Evolutionary conservation across 2,888 invertebrate genomes (phyloP), one percentile per base, ranked within the genome.

Genomic region (Scaptomyza caliginosa): DNA sequence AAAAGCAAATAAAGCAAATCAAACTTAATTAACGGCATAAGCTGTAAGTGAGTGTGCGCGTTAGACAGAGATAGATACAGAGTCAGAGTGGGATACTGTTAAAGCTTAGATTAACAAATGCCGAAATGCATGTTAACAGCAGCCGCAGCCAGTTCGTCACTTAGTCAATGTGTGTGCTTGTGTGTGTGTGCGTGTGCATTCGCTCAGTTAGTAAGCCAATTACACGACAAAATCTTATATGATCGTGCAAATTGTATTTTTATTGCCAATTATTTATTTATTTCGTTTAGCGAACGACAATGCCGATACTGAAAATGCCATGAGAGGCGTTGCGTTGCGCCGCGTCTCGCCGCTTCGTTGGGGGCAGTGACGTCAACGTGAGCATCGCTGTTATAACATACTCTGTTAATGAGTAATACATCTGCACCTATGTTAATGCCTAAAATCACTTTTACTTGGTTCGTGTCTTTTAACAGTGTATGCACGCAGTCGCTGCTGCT

Each of bases 181-280:
- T 11, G n/a, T 13, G 32, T 32, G 32, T 32, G 32, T 32, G 36
- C 48, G 57, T 39, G 34, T 39, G 38, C 34, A 8, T 19, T 21
- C 62, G 46, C 13, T 63, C 57, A 64, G 62, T 79, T 67, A 73
- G 80, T 63, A 67, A 74, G 76, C 79, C 76, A 81, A 78, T 78
- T 68, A 85, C 76, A 79, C 50, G 69, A 70, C 81, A 81, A 69
- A 83, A 76, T 69, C 77, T 69, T 77, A 81, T 85, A 83, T 77
- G 86, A 83, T 83, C 82, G 86, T 84, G 86, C 86, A 83, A 83
- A 83, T 83, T 83, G 86, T 80, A 80, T 83, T 83, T 83, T 80
- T 83, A 83, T 83, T 83, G 86, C 70, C 84, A 83, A 86, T 86
- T 86, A 83, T 80, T 83, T 82, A 86, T 86, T 83, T 85, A 82